phyloP scores from a whole-genome alignment of 2,797 vertebrate species.

The Anabacerthia variegaticeps region DNA sequence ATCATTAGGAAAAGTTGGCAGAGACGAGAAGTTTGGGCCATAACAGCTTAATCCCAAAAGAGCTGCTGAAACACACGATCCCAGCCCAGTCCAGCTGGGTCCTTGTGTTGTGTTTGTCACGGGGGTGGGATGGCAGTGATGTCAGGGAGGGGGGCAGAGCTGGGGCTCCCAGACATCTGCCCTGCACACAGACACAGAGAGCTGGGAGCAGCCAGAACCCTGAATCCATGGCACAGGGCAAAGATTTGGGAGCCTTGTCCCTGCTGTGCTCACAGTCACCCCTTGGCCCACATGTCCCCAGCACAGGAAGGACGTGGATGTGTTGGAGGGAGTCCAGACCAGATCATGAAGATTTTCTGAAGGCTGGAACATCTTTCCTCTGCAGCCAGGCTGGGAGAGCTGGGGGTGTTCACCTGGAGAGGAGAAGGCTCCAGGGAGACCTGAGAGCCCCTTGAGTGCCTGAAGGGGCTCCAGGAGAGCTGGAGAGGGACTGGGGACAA shows the following conservation, averaged over 20 bases:
- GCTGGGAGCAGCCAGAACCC: background rate
- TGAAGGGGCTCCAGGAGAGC: background rate
- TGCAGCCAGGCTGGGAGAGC: background rate
- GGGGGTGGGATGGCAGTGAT: background rate
- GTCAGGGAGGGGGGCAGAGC: background rate
- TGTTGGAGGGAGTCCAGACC: background rate
- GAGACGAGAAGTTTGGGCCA: background rate
- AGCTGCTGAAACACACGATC: background rate
- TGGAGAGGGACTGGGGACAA: background rate
- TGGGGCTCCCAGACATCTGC: background rate
- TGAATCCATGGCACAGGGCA: background rate
- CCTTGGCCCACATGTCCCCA: accelerated
- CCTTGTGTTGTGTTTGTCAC: background rate
- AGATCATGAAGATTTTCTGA: accelerated
- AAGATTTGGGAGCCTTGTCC: background rate
- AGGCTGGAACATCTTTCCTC: background rate
- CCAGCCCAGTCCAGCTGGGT: background rate
- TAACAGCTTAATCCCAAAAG: background rate
- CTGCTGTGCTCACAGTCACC: background rate
- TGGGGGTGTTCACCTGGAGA: background rate
- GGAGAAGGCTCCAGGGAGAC: accelerated
- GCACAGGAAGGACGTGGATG: background rate
- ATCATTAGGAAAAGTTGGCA: background rate
- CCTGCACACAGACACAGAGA: background rate
- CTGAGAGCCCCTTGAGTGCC: background rate